Percentiles rank a stretch among this genome's conserved stretches.
Evolutionary conservation across 2,113 vertebrate genomes (phyloP).

Genomic region (Mustelus asterias): DNA sequence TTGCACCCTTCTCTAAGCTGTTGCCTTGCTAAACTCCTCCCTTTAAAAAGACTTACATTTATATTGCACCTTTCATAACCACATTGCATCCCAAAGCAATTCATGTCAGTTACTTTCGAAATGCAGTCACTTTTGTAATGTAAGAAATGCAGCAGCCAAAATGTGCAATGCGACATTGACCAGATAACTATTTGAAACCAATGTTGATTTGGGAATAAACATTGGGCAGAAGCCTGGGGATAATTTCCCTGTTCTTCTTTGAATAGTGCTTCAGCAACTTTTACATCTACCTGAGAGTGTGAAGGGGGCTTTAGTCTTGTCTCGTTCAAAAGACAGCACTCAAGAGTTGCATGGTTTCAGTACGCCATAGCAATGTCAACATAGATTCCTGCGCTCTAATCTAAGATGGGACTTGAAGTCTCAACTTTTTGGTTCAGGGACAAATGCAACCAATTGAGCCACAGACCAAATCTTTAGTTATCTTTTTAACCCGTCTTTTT

Average conservation of each 20-base stretch:
- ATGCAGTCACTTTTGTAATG: neutral
- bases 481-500: neutral
- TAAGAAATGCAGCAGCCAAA: neutral
- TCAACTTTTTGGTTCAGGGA: neutral
- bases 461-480: neutral
- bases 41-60: neutral
- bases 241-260: neutral
- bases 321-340: neutral
- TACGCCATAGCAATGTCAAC: neutral
- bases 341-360: neutral
- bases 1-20: neutral
- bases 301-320: neutral
- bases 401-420: neutral
- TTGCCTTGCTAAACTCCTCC: neutral
- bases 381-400: neutral
- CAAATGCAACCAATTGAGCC: neutral
- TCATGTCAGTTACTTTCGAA: neutral
- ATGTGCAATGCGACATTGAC: neutral
- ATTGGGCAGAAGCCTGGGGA: neutral
- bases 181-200: too few relatives aligned
- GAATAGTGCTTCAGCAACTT: neutral
- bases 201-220: too few relatives aligned
- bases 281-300: neutral
- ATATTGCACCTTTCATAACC: neutral
- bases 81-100: neutral